Evolutionary conservation across 2,797 vertebrate species (phyloP), one percentile per base, ranked within the genome.

Genomic region (Microctenopoma stevenorrisi): DNA sequence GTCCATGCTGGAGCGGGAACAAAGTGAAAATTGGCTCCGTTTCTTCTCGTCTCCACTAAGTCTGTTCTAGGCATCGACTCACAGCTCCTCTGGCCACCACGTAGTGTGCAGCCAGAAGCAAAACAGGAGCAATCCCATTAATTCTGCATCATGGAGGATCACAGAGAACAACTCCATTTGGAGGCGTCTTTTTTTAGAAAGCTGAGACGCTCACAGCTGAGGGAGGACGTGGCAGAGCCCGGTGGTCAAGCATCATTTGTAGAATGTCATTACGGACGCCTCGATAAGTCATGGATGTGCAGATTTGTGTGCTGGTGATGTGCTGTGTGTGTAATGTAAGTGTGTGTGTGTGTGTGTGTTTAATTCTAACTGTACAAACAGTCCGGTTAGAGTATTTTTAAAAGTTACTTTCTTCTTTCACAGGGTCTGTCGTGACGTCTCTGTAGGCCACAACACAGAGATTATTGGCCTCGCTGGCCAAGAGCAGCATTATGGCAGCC

Each of bases 41-140:
- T 84, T 81, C 85, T 71, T 74, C 81, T 76, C 50, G 71, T 88
- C 68, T 82, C 57, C 51, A 8, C 85, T 88, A 89, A 89, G 87
- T 86, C 83, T 33, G 64, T 88, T 88, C 83, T 68, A 69, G 78
- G 76, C 83, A 76, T 87, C 82, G 77, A 68, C 75, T 75, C 81
- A 3, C 55, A 54, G 73, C 54, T 82, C 79, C 78, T 84, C 80
- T 68, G 63, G 85, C 80, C 72, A 53, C 76, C 60, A 11, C 40
- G 69, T 69, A 61, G 76, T 64, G 68, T 61, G 7, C 68, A 54
- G 88, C 89, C 79, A 55, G 79, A 83, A 77, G 85, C 84, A 74
- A 85, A 85, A 88, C 74, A 85, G 83, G 74, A 86, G 76, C 83
- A 93, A 94, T 93, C 91, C 91, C 89, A 92, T 93, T 93, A 91